Evolutionary conservation across 2,888 invertebrate species (phyloP).

Genomic region (Drosophila paracracens): DNA sequence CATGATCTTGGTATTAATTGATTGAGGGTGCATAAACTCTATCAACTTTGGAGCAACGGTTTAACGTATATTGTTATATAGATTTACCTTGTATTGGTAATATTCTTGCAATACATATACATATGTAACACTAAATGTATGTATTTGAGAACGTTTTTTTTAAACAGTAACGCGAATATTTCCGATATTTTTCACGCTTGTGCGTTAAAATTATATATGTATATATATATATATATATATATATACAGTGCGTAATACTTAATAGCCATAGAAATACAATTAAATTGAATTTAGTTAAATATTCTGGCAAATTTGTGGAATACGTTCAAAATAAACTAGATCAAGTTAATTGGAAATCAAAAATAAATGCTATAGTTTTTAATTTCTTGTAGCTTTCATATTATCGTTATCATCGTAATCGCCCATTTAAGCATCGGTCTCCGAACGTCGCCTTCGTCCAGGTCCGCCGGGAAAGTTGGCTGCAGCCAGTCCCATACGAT

Average conservation of each 20-base stretch:
- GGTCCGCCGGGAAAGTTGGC: constrained; percentile 96
- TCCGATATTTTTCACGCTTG: background rate
- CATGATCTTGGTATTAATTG: constrained; percentile 39
- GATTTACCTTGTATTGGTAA: constrained; percentile 40
- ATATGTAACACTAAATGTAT: constrained; percentile 1
- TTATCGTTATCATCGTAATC: constrained; percentile 34
- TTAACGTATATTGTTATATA: constrained; percentile 57
- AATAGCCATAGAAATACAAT: constrained; percentile 9
- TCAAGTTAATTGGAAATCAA: constrained; percentile 14
- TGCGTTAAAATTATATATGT: constrained; percentile 23
- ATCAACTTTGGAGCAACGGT: constrained; percentile 78
- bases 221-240: constrained; percentile 29
- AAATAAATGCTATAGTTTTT: constrained; percentile 3
- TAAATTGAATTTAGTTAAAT: constrained; percentile 25
- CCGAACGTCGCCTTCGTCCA: constrained; percentile 93
- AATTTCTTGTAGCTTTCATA: constrained; percentile 20
- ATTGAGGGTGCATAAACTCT: constrained; percentile 48
- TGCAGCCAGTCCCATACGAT: constrained; percentile 95
- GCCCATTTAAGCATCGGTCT: constrained; percentile 82
- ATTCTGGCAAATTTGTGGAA: constrained; percentile 13
- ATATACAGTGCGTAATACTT: constrained; percentile 59
- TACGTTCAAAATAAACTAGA: constrained; percentile 22
- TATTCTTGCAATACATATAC: constrained; percentile 32
- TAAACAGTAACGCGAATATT: constrained; percentile 12
- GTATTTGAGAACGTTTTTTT: constrained; percentile 2